Base-by-base conservation (phyloP, 2,888 invertebrate genomes). In the Lepidocyrtoides sp. region DNA sequence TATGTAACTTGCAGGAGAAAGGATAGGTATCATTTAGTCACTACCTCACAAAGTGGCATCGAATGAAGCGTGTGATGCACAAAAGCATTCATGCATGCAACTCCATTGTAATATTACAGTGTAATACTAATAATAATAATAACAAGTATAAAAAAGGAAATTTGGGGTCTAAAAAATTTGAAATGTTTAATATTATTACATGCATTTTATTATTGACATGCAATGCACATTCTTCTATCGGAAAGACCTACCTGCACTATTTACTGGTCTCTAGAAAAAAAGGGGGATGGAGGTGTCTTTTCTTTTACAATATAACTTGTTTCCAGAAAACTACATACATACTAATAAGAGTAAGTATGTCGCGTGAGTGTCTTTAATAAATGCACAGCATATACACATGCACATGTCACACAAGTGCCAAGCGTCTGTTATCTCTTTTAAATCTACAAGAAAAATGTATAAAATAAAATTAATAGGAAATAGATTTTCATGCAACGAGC, bases 351-450 rank as follows among this genome's bases (percentile, higher is more conserved):
- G 7, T 41, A 72, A 72, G 41, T 2, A 44, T 17, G 12, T 72
- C 48, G 75, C 75, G 75, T 75, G 66, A 69, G 66, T 69, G 48
- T 48, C 12, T 72, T 72, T 72, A 41, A 66, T 41, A 41, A 72
- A 41, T 72, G 41, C 8, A 20, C 3, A 72, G 20, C 41, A 41
- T 7, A 17, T 14, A 57, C 23, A 57, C 32, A 66, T 72, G 1
- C 20, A 36, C 41, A 72, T 23, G 44, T 44, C 29, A 26, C 29
- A 63, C 69, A 12, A 72, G 69, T 48, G 75, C 75, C 75, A 75
- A 44, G 75, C n/a, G 48, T 14, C 26, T 23, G 75, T 48, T 75
- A 75, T 75, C 75, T 26, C 48, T 44, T 75, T 75, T 8, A 75
- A 75, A 75, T 75, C 75, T 48, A 44, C 75, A 75, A 36, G 26